These are phyloP conservation scores for Psephotus haematonotus DNA, from an alignment of 2,113 vertebrate genomes.

Conservation along the genomic window DNA sequence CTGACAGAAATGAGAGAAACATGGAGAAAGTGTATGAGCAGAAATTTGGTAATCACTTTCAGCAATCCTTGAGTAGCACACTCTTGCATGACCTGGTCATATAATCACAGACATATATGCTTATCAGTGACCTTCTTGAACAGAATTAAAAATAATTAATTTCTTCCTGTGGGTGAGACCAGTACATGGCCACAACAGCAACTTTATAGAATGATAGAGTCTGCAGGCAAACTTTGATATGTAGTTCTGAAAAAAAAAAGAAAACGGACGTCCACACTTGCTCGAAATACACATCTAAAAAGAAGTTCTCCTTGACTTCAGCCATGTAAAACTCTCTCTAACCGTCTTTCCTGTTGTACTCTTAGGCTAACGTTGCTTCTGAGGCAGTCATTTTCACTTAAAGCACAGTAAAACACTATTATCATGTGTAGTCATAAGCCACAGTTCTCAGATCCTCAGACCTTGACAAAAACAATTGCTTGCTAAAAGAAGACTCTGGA, in stretches of 20 bases:
- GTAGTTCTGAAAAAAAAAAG: neutral
- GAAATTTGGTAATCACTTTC: neutral
- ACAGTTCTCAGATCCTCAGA: neutral
- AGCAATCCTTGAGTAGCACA: neutral
- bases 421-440: neutral
- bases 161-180: neutral
- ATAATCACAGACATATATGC: neutral
- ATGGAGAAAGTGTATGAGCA: neutral
- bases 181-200: fast-evolving
- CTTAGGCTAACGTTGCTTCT: neutral
- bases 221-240: neutral
- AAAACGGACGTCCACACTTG: neutral
- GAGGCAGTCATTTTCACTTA: neutral
- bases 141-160: neutral
- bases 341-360: neutral
- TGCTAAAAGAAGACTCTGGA: neutral
- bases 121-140: neutral
- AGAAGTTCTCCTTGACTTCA: neutral
- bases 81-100: neutral
- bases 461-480: neutral
- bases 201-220: neutral
- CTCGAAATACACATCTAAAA: neutral
- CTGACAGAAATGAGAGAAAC: neutral
- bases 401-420: neutral
- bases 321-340: neutral